A percentile compares a stretch with the other conserved stretches of the same genome.
These are phyloP conservation scores for Umimayanthus kanabou DNA, from an alignment of 92 coral and sea anemone genomes.

Conservation along the genomic window DNA sequence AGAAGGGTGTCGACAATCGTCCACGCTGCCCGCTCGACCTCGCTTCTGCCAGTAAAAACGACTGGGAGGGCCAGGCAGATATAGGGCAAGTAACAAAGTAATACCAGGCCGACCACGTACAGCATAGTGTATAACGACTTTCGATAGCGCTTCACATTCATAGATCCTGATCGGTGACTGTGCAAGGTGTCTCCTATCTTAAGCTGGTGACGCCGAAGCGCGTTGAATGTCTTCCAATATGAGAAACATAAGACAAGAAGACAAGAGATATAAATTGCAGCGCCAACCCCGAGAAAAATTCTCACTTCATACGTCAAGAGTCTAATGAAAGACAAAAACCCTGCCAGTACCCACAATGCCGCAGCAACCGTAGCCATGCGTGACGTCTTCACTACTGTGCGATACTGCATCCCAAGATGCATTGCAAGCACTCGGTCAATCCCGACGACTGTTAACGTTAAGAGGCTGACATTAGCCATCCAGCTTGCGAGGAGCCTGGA, in stretches of 20 bases:
- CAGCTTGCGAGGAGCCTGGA: constrained; percentile 57
- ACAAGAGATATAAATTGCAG: constrained; percentile 40
- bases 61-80: constrained; percentile 46
- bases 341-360: constrained; percentile 39
- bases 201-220: constrained; percentile 31
- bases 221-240: constrained; percentile 48
- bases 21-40: constrained; percentile 47
- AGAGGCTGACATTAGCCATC: constrained; percentile 49
- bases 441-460: constrained; percentile 53
- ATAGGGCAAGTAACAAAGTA: constrained; percentile 58
- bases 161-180: background rate
- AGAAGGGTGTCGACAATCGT: constrained; percentile 46
- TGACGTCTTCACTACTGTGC: constrained; percentile 41
- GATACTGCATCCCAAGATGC: constrained; percentile 48
- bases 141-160: constrained; percentile 43
- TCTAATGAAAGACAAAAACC: constrained; percentile 49
- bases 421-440: constrained; percentile 60
- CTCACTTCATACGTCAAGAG: constrained; percentile 45
- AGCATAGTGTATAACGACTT: constrained; percentile 53
- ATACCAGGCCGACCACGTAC: constrained; percentile 49
- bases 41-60: constrained; percentile 45
- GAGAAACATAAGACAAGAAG: constrained; percentile 41
- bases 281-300: constrained; percentile 47
- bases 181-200: constrained; percentile 9
- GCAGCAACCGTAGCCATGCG: constrained; percentile 29